Conservation (phyloP, 2,888 invertebrate genomes). For the Caenorhabditis imperialis region DNA sequence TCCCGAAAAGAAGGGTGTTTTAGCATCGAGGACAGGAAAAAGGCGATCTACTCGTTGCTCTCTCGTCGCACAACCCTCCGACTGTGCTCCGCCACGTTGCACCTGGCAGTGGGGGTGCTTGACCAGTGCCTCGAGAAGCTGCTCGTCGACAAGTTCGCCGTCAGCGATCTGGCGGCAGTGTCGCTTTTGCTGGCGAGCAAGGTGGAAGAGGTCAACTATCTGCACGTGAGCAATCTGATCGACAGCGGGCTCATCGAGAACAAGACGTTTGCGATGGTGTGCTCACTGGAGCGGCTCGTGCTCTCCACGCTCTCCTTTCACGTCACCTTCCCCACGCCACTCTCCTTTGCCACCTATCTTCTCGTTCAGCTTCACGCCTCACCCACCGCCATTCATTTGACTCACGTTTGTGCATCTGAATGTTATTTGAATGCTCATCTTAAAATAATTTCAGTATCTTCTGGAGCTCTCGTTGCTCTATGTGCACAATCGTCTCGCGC, state of each 20-base stretch:
- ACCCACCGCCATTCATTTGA: conserved; percentile 2
- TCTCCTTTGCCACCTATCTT: conserved; percentile 30
- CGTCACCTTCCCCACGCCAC: conserved; percentile 38
- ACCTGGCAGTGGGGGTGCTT: conserved; percentile 23
- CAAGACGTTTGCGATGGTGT: neutral
- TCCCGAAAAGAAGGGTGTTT: neutral
- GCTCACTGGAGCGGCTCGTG: conserved; percentile 23
- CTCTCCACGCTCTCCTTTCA: conserved; percentile 15
- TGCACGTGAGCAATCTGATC: conserved; percentile 10
- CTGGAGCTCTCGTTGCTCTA: conserved; percentile 30
- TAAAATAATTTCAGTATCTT: conserved; percentile 18
- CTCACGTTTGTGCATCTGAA: conserved; percentile 29
- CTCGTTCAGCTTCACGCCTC: conserved; percentile 19
- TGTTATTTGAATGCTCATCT: neutral
- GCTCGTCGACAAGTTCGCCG: neutral
- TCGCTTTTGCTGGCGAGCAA: conserved; percentile 33
- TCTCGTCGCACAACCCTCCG: conserved; percentile 3
- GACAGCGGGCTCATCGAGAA: conserved; percentile 4
- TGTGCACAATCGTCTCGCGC: conserved; percentile 12
- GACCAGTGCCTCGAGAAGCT: conserved; percentile 35
- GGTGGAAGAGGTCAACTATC: conserved; percentile 27
- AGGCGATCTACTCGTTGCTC: conserved; percentile 3
- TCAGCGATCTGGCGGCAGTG: conserved; percentile 28
- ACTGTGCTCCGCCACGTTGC: conserved; percentile 21
- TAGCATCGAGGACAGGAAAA: conserved; percentile 24